Base-by-base conservation (phyloP, 2,888 invertebrate genomes). In the Liopterus haemorrhoidalis region DNA sequence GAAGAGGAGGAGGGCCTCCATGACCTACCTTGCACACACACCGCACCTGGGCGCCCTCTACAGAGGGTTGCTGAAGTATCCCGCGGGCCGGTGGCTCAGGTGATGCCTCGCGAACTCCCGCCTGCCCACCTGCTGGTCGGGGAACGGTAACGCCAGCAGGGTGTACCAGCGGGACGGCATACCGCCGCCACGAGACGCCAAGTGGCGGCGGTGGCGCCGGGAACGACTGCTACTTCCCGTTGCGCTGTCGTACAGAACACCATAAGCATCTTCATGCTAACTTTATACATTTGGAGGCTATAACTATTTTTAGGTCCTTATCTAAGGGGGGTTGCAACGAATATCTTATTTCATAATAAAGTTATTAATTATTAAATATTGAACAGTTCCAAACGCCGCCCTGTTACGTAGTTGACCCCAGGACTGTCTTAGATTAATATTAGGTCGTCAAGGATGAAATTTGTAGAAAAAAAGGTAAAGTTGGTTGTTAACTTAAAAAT, bases 121-220 rank as follows among this genome's bases (percentile, higher is more conserved):
- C 63, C 89, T 74, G 58, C 88, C 91, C 62, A 91, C 82, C 69
- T 89, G 90, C 75, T 91, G 90, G 75, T 92, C 91, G 62, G 90
- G 89, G 73, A 92, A 92, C 57, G 91, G 91, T 63, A 91, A 77
- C 57, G 91, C 91, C 69, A 91, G 79, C 61, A 91, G 80, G 52
- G 89, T 90, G 76, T 88, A 90, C 86, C 88, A 87, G 59, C 88
- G 78, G 55, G 87, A 82, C 46, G 86, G 85, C 75, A 84, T 79
- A 59, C 57, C 61, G 60, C 35, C 21, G 36, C 40, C 32, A 3
- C 14, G 16, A 21, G 18, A 16, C 11, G 30, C 19, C 14, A 38
- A 60, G 54, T 56, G 64, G 62, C 57, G 71, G 67, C 62, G 71
- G 64, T 51, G 69, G 65, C 66, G 70, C 67, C 61, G 71, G 66